Evolutionary conservation across 2,113 vertebrate species (phyloP).

Genomic region (Cebidichthys violaceus): DNA sequence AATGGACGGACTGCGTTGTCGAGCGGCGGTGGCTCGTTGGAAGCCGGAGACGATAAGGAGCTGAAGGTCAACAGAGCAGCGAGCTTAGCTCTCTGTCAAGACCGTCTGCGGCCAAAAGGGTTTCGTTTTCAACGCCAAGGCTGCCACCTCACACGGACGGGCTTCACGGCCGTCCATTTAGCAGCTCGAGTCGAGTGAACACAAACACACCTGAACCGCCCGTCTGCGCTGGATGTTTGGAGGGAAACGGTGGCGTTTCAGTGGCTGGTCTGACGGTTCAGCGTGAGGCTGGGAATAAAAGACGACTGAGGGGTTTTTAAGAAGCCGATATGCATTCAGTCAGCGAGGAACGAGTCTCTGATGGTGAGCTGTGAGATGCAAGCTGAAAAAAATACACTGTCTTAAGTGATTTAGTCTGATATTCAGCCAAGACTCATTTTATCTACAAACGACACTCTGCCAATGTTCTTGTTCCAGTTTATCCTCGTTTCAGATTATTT

Average conservation of each 20-base stretch:
- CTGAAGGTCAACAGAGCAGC: constrained; percentile 75
- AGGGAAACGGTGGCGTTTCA: constrained; percentile 41
- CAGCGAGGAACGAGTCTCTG: neutral
- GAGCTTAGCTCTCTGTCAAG: constrained; percentile 68
- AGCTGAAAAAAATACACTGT: constrained; percentile 19
- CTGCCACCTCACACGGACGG: constrained; percentile 26
- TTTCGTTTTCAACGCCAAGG: constrained; percentile 64
- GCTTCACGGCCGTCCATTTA: constrained; percentile 64
- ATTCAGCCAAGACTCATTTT: constrained; percentile 6
- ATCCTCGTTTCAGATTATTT: neutral
- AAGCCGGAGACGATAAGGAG: constrained; percentile 41
- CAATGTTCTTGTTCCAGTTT: neutral
- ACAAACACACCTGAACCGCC: constrained; percentile 61
- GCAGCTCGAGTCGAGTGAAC: constrained; percentile 56
- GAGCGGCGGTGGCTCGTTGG: constrained; percentile 8
- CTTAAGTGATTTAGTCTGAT: constrained; percentile 17
- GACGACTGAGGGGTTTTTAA: constrained; percentile 23
- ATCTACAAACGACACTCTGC: neutral
- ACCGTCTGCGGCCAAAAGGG: constrained; percentile 46
- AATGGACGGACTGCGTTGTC: constrained; percentile 29
- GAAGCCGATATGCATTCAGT: constrained; percentile 16
- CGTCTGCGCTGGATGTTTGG: constrained; percentile 19
- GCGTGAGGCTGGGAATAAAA: constrained; percentile 40
- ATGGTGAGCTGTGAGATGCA: constrained; percentile 20
- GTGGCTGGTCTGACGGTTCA: constrained; percentile 41